Base-by-base conservation (phyloP, 1,140 invertebrate genomes). In the Hyphantria cunea region DNA sequence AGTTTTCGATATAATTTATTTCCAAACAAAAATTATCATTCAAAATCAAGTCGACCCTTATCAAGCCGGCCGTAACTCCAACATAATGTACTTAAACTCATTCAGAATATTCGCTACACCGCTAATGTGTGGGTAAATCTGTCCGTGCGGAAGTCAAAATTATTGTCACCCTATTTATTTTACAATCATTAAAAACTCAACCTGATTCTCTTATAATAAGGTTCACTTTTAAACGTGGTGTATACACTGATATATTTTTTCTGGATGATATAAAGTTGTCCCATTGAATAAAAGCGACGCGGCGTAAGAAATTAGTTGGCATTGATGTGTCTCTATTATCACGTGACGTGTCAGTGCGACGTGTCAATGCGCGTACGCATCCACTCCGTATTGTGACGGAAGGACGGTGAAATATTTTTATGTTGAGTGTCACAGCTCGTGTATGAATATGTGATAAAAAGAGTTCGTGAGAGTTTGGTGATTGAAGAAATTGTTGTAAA, bases 41-140 rank as follows among this genome's bases (percentile, higher is more conserved):
- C 48, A 37, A 48, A 50, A 51, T 51, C 47, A 44, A 51, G 47
- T 51, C 56, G 56, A 60, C 56, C 56, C 56, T 60, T 51, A 60
- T 60, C 56, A 51, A 34, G 25, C 17, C 13, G 13, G 56, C 33
- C 31, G 42, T 44, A 60, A 60, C 48, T 60, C 33, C 34, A 51
- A 50, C 47, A 60, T 60, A 50, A 51, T 50, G 56, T 51, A 44
- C 48, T 60, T 50, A 60, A 60, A 51, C 48, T 51, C 37, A 51
- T 51, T 60, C 48, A 60, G 15, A 60, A 51, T 51, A 60, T 60
- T 60, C 56, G 47, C 47, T 70, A 64, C 67, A 78, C 78, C 83
- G 76, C 84, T 87, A 87, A 87, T 87, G 82, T 87, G 79, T 82
- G 82, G 84, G 81, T 83, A 82, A 76, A 64, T 78, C 76, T 82